Evolutionary conservation across 2,888 invertebrate genomes (phyloP).

Genomic region (Apocheima hispidaria): DNA sequence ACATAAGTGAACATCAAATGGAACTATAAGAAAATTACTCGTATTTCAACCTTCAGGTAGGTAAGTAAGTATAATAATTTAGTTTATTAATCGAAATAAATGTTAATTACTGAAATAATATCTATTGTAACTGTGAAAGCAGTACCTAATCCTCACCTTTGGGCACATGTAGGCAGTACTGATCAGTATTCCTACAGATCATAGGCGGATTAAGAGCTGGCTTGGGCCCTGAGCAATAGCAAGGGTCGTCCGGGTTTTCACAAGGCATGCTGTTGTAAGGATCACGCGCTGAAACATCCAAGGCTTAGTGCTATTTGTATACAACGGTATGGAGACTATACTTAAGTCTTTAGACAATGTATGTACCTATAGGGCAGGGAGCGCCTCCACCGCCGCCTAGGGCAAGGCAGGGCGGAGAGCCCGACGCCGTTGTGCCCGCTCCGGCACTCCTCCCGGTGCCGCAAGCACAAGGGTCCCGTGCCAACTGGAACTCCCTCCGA

Average conservation of each 20-base stretch:
- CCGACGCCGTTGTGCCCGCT: slow-evolving; percentile 35
- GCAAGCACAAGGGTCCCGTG: slow-evolving; percentile 72
- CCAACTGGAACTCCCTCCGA: slow-evolving; percentile 62
- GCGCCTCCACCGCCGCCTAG: slow-evolving; percentile 49
- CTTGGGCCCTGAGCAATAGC: slow-evolving; percentile 75
- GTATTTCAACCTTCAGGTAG: not conserved
- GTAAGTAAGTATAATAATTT: not conserved
- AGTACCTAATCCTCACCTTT: slow-evolving; percentile 67
- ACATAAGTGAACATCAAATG: not conserved
- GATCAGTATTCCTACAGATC: slow-evolving; percentile 75
- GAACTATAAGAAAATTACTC: not conserved
- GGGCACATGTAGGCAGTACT: slow-evolving; percentile 78
- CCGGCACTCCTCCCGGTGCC: slow-evolving; percentile 58
- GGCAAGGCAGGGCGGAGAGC: slow-evolving; percentile 38
- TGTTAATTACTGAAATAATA: not conserved
- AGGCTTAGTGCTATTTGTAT: not conserved
- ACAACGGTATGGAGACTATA: not conserved
- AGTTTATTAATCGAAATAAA: not conserved
- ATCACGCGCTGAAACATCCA: slow-evolving; percentile 54
- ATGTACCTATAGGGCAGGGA: slow-evolving; percentile 64
- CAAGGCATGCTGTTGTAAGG: slow-evolving; percentile 74
- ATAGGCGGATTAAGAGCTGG: slow-evolving; percentile 60
- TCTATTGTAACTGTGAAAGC: not conserved
- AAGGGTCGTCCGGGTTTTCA: slow-evolving; percentile 71
- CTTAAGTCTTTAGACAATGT: not conserved